Conservation (phyloP, 2,797 vertebrate species). For the Gymnoscopelus braueri region DNA sequence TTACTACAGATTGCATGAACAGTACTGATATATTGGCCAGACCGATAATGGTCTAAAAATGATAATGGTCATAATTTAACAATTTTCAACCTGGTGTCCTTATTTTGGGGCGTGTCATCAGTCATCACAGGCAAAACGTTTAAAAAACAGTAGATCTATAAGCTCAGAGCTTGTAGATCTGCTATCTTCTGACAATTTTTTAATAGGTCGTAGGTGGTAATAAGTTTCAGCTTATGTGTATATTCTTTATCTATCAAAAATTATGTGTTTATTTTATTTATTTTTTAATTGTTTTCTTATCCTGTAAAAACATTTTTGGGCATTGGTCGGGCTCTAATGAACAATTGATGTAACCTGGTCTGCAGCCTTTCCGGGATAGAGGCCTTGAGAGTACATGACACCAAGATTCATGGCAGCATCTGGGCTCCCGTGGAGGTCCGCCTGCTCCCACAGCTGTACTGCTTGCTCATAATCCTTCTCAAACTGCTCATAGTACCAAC, state of each 20-base stretch:
- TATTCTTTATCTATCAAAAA: too few species aligned
- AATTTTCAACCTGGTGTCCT: neutral
- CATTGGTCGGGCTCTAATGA: neutral
- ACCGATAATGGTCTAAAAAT: neutral
- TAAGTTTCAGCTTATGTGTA: too few species aligned
- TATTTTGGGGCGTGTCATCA: too few species aligned
- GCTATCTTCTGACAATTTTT: too few species aligned
- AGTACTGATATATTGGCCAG: neutral
- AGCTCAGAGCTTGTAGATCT: too few species aligned
- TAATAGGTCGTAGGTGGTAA: too few species aligned
- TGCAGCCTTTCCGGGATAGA: conserved; percentile 77
- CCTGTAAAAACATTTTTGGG: too few species aligned
- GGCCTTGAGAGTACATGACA: conserved; percentile 75
- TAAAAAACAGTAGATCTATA: too few species aligned
- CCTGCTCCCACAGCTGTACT: conserved; percentile 81
- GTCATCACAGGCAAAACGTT: too few species aligned
- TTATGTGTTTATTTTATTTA: too few species aligned
- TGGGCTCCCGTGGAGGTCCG: conserved; percentile 71
- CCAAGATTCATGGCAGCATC: conserved; percentile 86
- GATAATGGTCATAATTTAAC: neutral
- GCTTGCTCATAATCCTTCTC: conserved; percentile 78
- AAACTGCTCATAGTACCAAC: conserved; percentile 84
- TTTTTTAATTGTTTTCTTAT: too few species aligned
- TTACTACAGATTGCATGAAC: neutral
- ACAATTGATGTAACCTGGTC: conserved; percentile 65